Percentiles rank a stretch among this genome's conserved stretches.
These are phyloP conservation scores for Apodemia mormo DNA, from an alignment of 2,888 invertebrate genomes.

Conservation along the genomic window DNA sequence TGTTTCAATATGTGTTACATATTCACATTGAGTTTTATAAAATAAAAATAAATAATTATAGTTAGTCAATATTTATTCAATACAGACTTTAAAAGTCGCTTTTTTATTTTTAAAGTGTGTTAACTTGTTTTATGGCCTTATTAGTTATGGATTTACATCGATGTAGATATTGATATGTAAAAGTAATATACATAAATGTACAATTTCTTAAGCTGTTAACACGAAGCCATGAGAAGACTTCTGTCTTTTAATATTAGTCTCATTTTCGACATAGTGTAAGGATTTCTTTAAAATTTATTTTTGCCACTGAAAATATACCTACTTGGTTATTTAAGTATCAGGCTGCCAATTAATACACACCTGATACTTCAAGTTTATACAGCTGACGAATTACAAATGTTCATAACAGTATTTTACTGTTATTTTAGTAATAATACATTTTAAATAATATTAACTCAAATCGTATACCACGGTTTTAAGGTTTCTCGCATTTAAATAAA, in stretches of 20 bases:
- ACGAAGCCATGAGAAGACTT: constrained; percentile 22
- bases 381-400: no score
- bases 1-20: constrained; percentile 17
- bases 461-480: neutral
- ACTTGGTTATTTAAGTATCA: constrained; percentile 5
- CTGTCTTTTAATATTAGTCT: constrained; percentile 29
- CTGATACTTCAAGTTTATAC: neutral
- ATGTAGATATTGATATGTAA: constrained; percentile 23
- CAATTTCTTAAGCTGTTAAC: constrained; percentile 35
- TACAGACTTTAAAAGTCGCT: constrained; percentile 41
- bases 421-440: neutral
- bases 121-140: constrained; percentile 67
- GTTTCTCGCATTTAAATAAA: neutral
- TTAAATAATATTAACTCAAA: neutral
- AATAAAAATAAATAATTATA: constrained; percentile 16
- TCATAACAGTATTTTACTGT: neutral
- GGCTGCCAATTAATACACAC: neutral
- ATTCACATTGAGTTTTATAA: constrained; percentile 10
- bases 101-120: constrained; percentile 45
- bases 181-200: constrained; percentile 27
- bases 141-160: constrained; percentile 34
- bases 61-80: constrained; percentile 41
- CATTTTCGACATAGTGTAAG: constrained; percentile 36
- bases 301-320: constrained; percentile 23
- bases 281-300: constrained; percentile 36